Evolutionary conservation across 1,140 invertebrate genomes (phyloP).

Genomic region (Delia radicum): DNA sequence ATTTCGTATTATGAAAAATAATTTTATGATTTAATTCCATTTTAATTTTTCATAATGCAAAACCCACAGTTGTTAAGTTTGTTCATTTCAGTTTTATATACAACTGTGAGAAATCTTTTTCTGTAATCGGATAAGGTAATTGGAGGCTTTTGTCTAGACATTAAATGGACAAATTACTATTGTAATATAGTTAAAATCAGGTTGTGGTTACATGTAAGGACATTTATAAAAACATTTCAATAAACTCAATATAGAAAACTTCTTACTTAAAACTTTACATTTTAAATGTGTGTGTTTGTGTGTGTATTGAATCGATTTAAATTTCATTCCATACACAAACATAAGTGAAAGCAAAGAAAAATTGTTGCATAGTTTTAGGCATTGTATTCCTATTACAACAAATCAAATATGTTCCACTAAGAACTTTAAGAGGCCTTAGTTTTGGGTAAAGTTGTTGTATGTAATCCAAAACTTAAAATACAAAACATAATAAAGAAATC

Average conservation of each 20-base stretch:
- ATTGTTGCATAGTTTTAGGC: not conserved
- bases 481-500: not conserved
- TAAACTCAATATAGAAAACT: not conserved
- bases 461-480: not conserved
- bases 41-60: too few species aligned
- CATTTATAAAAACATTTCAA: not conserved
- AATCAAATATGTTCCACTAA: not conserved
- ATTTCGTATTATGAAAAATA: too few species aligned
- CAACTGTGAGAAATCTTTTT: conserved; percentile 42
- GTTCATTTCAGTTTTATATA: too few species aligned
- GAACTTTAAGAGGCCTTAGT: not conserved
- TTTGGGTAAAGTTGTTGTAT: not conserved
- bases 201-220: not conserved
- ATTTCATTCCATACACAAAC: not conserved
- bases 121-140: conserved; percentile 56
- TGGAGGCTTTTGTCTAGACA: conserved; percentile 56
- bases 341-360: not conserved
- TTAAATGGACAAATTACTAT: conserved; percentile 48
- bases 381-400: not conserved
- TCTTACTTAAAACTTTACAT: not conserved
- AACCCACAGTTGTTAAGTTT: too few species aligned
- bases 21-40: too few species aligned
- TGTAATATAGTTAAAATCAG: not conserved
- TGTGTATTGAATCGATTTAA: not conserved
- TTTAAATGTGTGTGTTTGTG: not conserved